Evolutionary conservation across 2,888 invertebrate genomes (phyloP).

Genomic region (Aethes cnicana): DNA sequence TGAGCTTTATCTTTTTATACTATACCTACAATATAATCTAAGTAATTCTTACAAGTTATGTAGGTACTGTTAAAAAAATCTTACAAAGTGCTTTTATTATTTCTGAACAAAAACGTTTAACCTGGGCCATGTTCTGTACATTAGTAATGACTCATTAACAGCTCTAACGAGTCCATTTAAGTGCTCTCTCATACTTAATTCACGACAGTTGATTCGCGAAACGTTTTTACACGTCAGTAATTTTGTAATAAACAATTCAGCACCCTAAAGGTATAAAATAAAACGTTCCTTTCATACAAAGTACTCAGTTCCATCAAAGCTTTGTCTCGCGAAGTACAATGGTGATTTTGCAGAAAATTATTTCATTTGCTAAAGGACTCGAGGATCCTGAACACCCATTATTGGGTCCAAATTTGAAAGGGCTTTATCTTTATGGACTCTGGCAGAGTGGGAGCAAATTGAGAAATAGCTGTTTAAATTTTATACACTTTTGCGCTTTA

Average conservation of each 20-base stretch:
- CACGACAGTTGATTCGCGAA: conserved; percentile 16
- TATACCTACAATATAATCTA: too few species aligned
- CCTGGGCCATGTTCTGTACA: conserved; percentile 19
- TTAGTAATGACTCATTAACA: conserved; percentile 26
- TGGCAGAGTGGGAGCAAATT: conserved; percentile 48
- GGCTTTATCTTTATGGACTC: conserved; percentile 54
- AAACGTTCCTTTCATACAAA: not conserved
- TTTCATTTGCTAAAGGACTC: conserved; percentile 41
- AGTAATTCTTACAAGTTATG: too few species aligned
- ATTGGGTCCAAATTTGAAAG: conserved; percentile 59
- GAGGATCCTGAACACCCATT: conserved; percentile 58
- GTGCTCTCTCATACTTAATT: conserved; percentile 22
- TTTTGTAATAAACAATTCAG: conserved; percentile 2
- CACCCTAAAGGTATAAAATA: not conserved
- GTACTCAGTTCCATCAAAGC: conserved; percentile 15
- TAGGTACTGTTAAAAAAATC: too few species aligned
- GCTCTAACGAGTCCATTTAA: conserved; percentile 13
- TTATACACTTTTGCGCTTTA: conserved; percentile 42
- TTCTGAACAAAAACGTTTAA: conserved; percentile 7
- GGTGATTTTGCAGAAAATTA: conserved; percentile 41
- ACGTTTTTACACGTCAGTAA: not conserved
- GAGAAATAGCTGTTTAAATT: conserved; percentile 42
- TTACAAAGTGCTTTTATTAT: not conserved
- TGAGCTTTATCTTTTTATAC: too few species aligned
- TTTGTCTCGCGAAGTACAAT: conserved; percentile 4